Base-by-base conservation (phyloP, 2,113 vertebrate genomes). In the Fukomys damarensis region DNA sequence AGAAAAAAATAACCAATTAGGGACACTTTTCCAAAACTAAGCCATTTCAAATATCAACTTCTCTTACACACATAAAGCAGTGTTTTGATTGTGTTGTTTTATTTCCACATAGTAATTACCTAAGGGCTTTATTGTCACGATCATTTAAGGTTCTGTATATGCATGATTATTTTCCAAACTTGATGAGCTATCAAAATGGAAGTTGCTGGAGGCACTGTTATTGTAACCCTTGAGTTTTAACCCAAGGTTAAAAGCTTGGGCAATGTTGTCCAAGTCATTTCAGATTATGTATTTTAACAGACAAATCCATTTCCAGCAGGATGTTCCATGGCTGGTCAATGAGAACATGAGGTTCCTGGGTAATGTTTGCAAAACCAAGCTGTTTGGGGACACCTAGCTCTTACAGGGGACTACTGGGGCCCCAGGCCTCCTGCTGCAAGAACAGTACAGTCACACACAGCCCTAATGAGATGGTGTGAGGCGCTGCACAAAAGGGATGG, bases 21-120 rank as follows among this genome's bases (percentile, higher is more conserved):
- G 19, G 94, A 86, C 65, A 72, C 46, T 32, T 87, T 81, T 52
- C 14, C 66, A 83, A 90, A 68, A 41, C 28, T 19, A 41, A 49
- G 41, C 13, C 80, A 61, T 86, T 91, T 83, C 84, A 89, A 93
- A 76, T 65, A 81, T 24, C 52, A 84, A 59, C n/a, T 46, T 74
- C 3, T 61, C 85, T 72, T 6, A 89, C 20, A 84, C 2, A 66
- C 68, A 56, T 10, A 85, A 77, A 89, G 46, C 8, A 49, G n/a
- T 14, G 35, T 81, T 95, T 80, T 46, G 86, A 86, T 13, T 17
- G 17, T 24, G 35, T 0, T 70, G 41, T 81, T 85, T 52, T 79
- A 54, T 76, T 68, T 68, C 72, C 86, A 87, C 12, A 93, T 7
- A 46, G 74, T n/a, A 56, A 88, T 94, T 59, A 79, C 46, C 54